These are phyloP conservation scores for Plagiodera versicolora DNA, from an alignment of 2,888 invertebrate species.

Conservation along the genomic window DNA sequence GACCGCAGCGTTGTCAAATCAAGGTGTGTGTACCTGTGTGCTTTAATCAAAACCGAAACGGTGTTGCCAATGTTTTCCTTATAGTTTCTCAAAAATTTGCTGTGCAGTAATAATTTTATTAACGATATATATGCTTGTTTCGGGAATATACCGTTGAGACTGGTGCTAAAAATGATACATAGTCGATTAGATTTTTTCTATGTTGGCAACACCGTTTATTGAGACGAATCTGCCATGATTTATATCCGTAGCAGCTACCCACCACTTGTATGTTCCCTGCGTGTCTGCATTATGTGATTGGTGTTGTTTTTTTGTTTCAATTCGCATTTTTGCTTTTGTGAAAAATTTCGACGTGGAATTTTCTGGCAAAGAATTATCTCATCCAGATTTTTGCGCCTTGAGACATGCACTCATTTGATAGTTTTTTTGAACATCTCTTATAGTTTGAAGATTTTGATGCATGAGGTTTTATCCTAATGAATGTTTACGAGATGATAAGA, in stretches of 20 bases:
- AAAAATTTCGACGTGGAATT: constrained; percentile 10
- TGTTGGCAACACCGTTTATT: constrained; percentile 18
- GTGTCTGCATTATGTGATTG: constrained; percentile 38
- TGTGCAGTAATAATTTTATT: no score
- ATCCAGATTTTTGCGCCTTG: no score
- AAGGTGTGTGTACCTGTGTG: constrained; percentile 55
- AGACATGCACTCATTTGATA: no score
- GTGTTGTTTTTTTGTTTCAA: constrained; percentile 22
- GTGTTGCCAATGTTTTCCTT: constrained; percentile 16
- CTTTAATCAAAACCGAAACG: constrained; percentile 28
- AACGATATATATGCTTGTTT: no score
- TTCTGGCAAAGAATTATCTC: background rate
- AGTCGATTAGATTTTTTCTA: background rate
- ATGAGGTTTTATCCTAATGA: no score
- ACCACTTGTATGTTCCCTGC: constrained; percentile 37
- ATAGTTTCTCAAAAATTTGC: no score
- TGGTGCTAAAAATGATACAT: no score
- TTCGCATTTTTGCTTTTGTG: constrained; percentile 2
- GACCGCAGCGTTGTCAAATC: constrained; percentile 56
- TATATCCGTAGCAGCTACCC: constrained; percentile 35
- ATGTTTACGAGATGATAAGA: no score
- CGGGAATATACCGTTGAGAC: no score
- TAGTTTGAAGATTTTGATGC: no score
- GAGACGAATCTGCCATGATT: constrained; percentile 22
- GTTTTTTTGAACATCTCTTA: no score